These are phyloP conservation scores for Hirtodrosophila histrioides DNA, from an alignment of 2,888 invertebrate genomes.

Conservation along the genomic window DNA sequence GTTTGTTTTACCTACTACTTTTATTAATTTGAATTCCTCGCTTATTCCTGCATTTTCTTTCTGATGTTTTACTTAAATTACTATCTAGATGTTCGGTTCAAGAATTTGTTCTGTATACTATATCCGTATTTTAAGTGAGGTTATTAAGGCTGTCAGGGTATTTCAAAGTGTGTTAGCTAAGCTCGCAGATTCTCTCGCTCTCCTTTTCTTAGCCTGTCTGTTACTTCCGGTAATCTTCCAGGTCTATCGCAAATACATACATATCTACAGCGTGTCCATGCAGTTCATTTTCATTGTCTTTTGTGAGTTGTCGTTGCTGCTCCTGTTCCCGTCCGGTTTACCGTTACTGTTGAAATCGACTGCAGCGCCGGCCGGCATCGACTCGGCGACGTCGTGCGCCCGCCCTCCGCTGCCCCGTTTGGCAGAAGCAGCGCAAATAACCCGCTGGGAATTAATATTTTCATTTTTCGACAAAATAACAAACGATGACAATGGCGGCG, in stretches of 20 bases:
- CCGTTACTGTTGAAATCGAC: conserved; percentile 9
- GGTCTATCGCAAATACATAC: conserved; percentile 8
- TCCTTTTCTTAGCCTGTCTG: conserved; percentile 15
- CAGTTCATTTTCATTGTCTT: conserved; percentile 46
- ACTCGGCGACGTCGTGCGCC: neutral
- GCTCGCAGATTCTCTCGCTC: neutral
- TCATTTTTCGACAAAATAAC: conserved; percentile 67
- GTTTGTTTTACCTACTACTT: too few species aligned
- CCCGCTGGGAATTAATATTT: conserved; percentile 74
- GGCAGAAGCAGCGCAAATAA: conserved; percentile 40
- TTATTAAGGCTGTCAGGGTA: conserved; percentile 1
- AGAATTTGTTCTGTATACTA: too few species aligned
- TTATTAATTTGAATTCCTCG: too few species aligned
- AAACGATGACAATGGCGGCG: conserved; percentile 51
- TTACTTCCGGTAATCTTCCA: conserved; percentile 30
- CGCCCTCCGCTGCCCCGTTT: conserved; percentile 4
- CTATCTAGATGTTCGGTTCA: too few species aligned
- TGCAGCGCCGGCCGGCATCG: conserved; percentile 5
- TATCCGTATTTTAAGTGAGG: too few species aligned
- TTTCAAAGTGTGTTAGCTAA: neutral
- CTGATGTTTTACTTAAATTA: too few species aligned
- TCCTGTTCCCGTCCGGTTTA: conserved; percentile 21
- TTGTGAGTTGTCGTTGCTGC: conserved; percentile 21
- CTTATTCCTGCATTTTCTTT: too few species aligned
- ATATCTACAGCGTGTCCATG: conserved; percentile 5